phyloP scores from a whole-genome alignment of 2,888 invertebrate genomes.

The Thereva nobilitata region DNA sequence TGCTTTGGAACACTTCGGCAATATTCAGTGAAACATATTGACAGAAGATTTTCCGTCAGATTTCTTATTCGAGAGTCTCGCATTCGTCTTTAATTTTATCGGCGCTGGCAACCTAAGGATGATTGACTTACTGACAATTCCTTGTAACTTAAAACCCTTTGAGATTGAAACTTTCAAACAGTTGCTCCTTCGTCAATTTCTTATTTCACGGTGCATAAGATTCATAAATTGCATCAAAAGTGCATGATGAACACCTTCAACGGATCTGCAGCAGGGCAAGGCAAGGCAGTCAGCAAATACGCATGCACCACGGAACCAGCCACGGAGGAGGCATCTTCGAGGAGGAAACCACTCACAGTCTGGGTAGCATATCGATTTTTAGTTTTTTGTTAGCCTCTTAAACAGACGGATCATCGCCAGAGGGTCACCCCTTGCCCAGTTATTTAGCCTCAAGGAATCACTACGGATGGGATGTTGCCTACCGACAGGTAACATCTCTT shows the following conservation, averaged over 20 bases:
- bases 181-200: slow-evolving; percentile 41
- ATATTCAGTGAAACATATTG: no score
- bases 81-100: slow-evolving; percentile 22
- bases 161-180: slow-evolving; percentile 39
- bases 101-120: slow-evolving; percentile 2
- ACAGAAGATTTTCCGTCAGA: no score
- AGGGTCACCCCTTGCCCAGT: slow-evolving; percentile 1
- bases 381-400: slow-evolving; percentile 16
- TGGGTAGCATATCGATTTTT: slow-evolving; percentile 28
- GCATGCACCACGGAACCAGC: slow-evolving; percentile 8
- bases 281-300: neutral
- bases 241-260: slow-evolving; percentile 11
- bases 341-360: slow-evolving; percentile 3
- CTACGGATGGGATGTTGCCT: no score
- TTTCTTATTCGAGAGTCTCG: no score
- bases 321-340: neutral
- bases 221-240: slow-evolving; percentile 39
- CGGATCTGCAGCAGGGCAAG: neutral
- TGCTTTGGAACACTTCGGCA: no score
- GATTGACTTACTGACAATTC: slow-evolving; percentile 33
- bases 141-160: slow-evolving; percentile 18
- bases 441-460: neutral
- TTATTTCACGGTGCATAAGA: slow-evolving; percentile 42
- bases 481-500: no score
- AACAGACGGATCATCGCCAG: slow-evolving; percentile 30